These are phyloP conservation scores for Mystacides longicornis DNA, from an alignment of 2,888 invertebrate genomes.

Conservation along the genomic window DNA sequence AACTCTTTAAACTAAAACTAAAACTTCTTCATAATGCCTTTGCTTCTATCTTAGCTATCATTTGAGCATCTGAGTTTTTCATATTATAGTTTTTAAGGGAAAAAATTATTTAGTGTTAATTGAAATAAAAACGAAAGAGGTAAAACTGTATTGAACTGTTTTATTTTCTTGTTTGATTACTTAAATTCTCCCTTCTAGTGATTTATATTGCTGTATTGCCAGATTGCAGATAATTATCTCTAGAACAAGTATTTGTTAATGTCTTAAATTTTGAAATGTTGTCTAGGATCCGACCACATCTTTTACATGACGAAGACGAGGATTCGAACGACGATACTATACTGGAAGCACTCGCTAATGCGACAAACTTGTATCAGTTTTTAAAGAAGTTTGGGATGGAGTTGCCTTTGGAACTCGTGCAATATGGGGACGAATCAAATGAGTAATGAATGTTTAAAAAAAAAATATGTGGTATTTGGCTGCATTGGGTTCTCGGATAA, in stretches of 20 bases:
- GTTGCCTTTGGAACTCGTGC: constrained; percentile 9
- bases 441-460: constrained; percentile 23
- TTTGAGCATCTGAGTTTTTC: too few species aligned
- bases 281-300: constrained; percentile 17
- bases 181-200: too few species aligned
- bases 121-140: too few species aligned
- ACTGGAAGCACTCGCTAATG: constrained; percentile 5
- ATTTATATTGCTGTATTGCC: too few species aligned
- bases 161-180: too few species aligned
- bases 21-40: too few species aligned
- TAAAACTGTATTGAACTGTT: too few species aligned
- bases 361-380: constrained; percentile 14
- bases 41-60: too few species aligned
- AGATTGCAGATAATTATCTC: too few species aligned
- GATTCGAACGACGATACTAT: constrained; percentile 9
- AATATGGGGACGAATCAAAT: constrained; percentile 6
- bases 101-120: too few species aligned
- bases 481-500: constrained; percentile 10
- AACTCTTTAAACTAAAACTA: too few species aligned
- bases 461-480: constrained; percentile 16
- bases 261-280: constrained; percentile 19
- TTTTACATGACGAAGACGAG: constrained; percentile 1
- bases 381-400: constrained; percentile 19
- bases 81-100: too few species aligned
- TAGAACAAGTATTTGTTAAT: background rate